A percentile compares a stretch with the other conserved stretches of the same genome.
Conservation (phyloP, 1,140 invertebrate genomes). For the Orchestia grillus region DNA sequence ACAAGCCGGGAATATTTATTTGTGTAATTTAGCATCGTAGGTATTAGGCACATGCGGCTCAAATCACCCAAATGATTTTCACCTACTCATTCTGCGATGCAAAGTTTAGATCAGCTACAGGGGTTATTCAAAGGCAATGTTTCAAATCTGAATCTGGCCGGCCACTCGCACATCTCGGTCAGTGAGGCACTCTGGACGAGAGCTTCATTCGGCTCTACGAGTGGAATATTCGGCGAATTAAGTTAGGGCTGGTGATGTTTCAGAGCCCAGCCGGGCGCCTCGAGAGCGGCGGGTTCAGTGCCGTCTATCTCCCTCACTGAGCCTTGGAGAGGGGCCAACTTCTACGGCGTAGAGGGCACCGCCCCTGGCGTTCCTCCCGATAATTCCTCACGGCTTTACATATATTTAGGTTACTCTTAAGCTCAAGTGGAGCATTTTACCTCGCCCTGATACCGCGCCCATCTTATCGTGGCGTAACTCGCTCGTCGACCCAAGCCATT, state of each 20-base stretch:
- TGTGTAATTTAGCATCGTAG: background rate
- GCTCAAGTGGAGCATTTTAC: background rate
- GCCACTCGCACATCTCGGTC: background rate
- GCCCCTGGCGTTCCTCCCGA: background rate
- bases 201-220: background rate
- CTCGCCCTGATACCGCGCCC: background rate
- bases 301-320: background rate
- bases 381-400: background rate
- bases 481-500: background rate
- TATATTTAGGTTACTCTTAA: constrained; percentile 10
- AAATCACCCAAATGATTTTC: background rate
- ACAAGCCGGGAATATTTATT: background rate
- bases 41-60: background rate
- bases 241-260: background rate
- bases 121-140: background rate
- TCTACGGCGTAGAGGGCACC: background rate
- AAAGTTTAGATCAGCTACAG: background rate
- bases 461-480: background rate
- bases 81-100: background rate
- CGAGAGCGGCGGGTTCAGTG: background rate
- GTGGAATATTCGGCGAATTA: background rate
- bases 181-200: background rate
- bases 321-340: background rate
- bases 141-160: background rate
- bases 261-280: background rate